These are phyloP conservation scores for Crenichthys baileyi DNA, from an alignment of 2,797 vertebrate genomes.

Conservation along the genomic window DNA sequence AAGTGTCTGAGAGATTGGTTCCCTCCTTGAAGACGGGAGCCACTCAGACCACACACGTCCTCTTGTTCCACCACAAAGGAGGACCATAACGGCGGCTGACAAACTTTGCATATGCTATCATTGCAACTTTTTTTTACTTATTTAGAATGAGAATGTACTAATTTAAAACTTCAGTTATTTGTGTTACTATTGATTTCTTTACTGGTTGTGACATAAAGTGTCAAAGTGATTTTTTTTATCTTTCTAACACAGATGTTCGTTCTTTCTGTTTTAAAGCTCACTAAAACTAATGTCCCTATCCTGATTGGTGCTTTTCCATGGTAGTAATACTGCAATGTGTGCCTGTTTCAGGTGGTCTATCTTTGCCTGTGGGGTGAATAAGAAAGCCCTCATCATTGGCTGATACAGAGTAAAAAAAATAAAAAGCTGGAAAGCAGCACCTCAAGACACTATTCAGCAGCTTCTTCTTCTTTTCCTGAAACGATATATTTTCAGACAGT, in stretches of 20 bases:
- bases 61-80: slow-evolving; percentile 69
- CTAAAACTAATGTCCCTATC: slow-evolving; percentile 53
- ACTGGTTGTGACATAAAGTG: not conserved
- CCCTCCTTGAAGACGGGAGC: slow-evolving; percentile 64
- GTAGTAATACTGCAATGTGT: slow-evolving; percentile 65
- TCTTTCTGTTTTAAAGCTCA: slow-evolving; percentile 29
- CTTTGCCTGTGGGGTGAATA: slow-evolving; percentile 56
- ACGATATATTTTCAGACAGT: slow-evolving; percentile 41
- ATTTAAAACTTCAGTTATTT: slow-evolving; percentile 22
- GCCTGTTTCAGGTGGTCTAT: slow-evolving; percentile 76
- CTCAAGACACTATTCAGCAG: slow-evolving; percentile 57
- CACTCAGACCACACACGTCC: slow-evolving; percentile 77
- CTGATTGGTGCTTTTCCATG: slow-evolving; percentile 63
- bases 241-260: slow-evolving; percentile 17
- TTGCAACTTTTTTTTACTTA: slow-evolving; percentile 40
- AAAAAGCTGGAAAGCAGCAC: slow-evolving; percentile 49
- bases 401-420: slow-evolving; percentile 33
- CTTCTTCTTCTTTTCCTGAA: slow-evolving; percentile 26
- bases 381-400: slow-evolving; percentile 58
- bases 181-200: slow-evolving; percentile 14
- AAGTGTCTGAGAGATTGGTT: slow-evolving; percentile 74
- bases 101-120: slow-evolving; percentile 46
- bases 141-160: slow-evolving; percentile 25
- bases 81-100: slow-evolving; percentile 40
- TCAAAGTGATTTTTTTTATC: slow-evolving; percentile 5